phyloP scores from a whole-genome alignment of 2,113 vertebrate genomes.

The Periophthalmus modestus region DNA sequence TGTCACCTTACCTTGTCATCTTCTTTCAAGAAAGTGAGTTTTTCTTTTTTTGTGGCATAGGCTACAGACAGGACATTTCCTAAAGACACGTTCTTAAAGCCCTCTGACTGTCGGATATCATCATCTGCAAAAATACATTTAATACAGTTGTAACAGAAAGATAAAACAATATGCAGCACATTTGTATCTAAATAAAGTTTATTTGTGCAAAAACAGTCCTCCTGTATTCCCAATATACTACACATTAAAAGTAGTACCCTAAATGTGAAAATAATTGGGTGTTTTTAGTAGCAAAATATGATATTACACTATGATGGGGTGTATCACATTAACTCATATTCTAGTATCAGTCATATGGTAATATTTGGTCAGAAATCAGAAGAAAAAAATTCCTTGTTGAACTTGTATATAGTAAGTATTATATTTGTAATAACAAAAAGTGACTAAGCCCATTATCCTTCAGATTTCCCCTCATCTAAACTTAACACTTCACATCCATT shows the following conservation, averaged over 20 bases:
- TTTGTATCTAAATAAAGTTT: not conserved
- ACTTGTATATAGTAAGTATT: too few species aligned
- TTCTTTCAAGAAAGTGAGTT: slow-evolving; percentile 87
- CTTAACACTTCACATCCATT: too few species aligned
- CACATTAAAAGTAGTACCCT: too few species aligned
- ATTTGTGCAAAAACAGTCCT: not conserved
- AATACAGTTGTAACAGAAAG: not conserved
- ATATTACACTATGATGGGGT: too few species aligned
- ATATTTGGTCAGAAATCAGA: too few species aligned
- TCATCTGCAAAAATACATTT: slow-evolving; percentile 76
- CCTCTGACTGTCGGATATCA: slow-evolving; percentile 88
- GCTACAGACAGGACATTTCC: slow-evolving; percentile 89
- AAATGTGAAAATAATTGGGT: too few species aligned
- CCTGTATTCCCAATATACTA: not conserved
- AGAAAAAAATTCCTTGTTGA: too few species aligned
- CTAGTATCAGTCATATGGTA: too few species aligned
- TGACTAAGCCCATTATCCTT: not conserved
- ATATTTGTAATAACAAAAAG: too few species aligned
- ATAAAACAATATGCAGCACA: not conserved
- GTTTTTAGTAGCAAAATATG: too few species aligned
- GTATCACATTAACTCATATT: too few species aligned
- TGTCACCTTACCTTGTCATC: slow-evolving; percentile 81
- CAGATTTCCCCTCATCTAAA: not conserved
- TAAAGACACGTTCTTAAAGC: slow-evolving; percentile 91
- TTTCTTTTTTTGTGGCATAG: slow-evolving; percentile 83